Evolutionary conservation across 2,113 vertebrate species (phyloP), one percentile per base, ranked within the genome.

Genomic region (Alexandromys fortis): DNA sequence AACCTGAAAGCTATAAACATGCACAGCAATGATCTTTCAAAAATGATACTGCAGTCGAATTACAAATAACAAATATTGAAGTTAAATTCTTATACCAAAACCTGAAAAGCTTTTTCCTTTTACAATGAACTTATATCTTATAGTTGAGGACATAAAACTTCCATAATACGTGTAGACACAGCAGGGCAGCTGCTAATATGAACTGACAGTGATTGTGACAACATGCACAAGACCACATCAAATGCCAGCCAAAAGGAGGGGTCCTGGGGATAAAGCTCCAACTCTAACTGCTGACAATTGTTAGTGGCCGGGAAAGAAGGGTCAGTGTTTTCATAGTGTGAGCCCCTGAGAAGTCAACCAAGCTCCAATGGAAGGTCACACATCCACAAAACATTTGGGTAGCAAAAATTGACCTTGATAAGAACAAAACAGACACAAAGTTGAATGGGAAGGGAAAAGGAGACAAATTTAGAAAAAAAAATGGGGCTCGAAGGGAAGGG

Each of bases 401-500:
- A 83, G 24, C 35, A 63, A 38, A 83, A 83, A 7, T 19, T 42
- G n/a, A 38, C 81, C 24, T 63, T 28, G n/a, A 38, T 83, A 28
- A 13, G 13, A 83, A 83, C 42, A 83, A 28, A n/a, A 83, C 61
- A 83, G 55, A 42, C n/a, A 63, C n/a, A 26, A 42, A 42, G 24
- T 42, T 83, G n/a, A 7, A 38, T 63, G 35, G 13, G 13, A n/a
- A 83, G 26, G 81, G 12, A 42, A 42, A 63, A 3, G 42, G 35
- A 13, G 22, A 61, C n/a, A n/a, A 12, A 14, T 24, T 58, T 26
- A 19, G 49, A n/a, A 21, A 22, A 42, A 42, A 21, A 81, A 35
- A 14, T 58, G 21, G 21, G 22, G 10, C 12, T 11, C 1, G 35
- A 14, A 61, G 11, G 1, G 21, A 14, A 61, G 11, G 1, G 4